Evolutionary conservation across 2,797 vertebrate genomes (phyloP).

Genomic region (Tadarida brasiliensis): DNA sequence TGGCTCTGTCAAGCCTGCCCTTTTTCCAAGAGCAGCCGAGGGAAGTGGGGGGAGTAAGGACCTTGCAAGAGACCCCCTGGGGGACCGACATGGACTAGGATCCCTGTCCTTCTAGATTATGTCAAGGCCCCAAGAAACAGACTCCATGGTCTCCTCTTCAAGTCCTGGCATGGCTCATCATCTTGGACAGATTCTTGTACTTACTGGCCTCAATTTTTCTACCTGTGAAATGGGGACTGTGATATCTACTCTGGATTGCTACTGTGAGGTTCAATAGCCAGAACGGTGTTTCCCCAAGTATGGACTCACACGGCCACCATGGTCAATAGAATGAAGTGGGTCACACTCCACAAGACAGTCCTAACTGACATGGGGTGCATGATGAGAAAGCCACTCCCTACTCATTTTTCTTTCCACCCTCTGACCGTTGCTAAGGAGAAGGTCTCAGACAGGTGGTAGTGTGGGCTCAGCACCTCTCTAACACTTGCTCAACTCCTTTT

Average conservation of each 20-base stretch:
- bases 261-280: background rate
- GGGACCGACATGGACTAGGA: background rate
- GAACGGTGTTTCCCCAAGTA: background rate
- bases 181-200: background rate
- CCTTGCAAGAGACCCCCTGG: background rate
- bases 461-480: background rate
- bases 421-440: background rate
- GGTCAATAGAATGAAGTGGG: background rate
- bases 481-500: background rate
- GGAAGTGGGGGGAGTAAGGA: background rate
- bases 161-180: background rate
- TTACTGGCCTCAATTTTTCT: background rate
- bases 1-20: background rate
- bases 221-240: background rate
- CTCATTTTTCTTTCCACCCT: background rate
- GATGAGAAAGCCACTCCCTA: accelerated
- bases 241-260: background rate
- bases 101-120: background rate
- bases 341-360: background rate
- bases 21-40: background rate
- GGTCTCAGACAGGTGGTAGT: background rate
- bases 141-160: background rate
- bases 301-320: background rate
- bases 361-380: accelerated
- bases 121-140: background rate